phyloP scores from a whole-genome alignment of 92 coral and sea anemone species.

The Plumapathes pennacea region DNA sequence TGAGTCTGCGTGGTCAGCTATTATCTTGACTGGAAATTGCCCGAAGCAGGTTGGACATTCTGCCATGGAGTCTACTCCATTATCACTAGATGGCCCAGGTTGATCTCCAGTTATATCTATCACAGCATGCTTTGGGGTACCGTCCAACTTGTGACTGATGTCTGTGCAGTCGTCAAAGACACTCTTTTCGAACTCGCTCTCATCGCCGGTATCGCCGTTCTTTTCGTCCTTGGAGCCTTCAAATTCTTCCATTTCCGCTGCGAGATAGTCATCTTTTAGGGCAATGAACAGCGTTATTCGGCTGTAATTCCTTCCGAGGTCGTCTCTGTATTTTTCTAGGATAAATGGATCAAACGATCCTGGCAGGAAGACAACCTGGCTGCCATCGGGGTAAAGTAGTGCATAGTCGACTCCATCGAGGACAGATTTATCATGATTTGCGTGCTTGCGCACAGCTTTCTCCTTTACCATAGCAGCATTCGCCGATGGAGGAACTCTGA shows the following conservation, averaged over 20 bases:
- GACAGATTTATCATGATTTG: constrained; percentile 48
- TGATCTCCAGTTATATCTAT: no score
- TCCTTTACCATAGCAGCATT: constrained; percentile 16
- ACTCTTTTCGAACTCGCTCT: constrained; percentile 3
- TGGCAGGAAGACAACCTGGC: constrained; percentile 32
- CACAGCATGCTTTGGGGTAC: no score
- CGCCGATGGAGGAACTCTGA: constrained; percentile 26
- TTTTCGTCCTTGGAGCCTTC: constrained; percentile 3
- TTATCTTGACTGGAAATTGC: constrained; percentile 6
- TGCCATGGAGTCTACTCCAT: no score
- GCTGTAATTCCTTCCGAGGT: constrained; percentile 26
- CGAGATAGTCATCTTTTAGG: constrained; percentile 7
- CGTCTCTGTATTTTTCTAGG: constrained; percentile 45
- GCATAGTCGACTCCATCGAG: constrained; percentile 36
- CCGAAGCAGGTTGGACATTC: constrained; percentile 30
- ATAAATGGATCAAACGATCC: constrained; percentile 38
- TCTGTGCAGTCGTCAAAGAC: not conserved
- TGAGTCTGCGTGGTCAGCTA: constrained; percentile 34
- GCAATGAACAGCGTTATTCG: constrained; percentile 31
- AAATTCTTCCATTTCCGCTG: constrained; percentile 3
- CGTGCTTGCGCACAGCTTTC: constrained; percentile 41
- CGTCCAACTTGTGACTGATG: no score
- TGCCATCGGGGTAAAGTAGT: constrained; percentile 62
- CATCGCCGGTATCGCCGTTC: not conserved
- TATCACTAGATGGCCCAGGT: no score